Base-by-base conservation (phyloP, 2,797 vertebrate genomes). In the Hypotaenidia philippensis region DNA sequence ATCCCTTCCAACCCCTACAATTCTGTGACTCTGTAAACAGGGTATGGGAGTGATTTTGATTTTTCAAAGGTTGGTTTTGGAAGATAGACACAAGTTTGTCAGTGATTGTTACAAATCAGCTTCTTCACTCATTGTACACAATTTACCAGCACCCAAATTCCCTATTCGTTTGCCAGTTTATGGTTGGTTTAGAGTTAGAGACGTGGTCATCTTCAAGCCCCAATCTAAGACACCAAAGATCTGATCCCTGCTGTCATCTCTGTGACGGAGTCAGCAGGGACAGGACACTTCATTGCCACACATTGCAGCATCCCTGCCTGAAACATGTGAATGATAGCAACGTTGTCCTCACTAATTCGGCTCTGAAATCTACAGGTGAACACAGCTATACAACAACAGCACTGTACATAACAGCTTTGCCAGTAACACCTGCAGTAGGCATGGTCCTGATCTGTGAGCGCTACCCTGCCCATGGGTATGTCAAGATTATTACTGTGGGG, bases 391-490 rank as follows among this genome's bases (percentile, higher is more conserved):
- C 27, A 59, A 6, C 11, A 18, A 5, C 13, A 19, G 5, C 25
- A n/a, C 11, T 53, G 20, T 14, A 14, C 5, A 1, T 6, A 75
- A 36, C 7, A 66, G 10, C 3, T 40, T 34, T 57, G 11, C 25
- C 53, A 19, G 4, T 41, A 31, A 52, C 11, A 50, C 15, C 14
- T 29, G 7, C 15, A 83, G 41, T 17, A 50, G 40, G 29, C 34
- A 25, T 12, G 6, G 20, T 32, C 17, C 9, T 6, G 26, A 21
- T 5, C 5, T 34, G 10, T 16, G 32, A 9, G 20, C 3, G 3
- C 9, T 12, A 61, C 17, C 4, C 17, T 40, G 0, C 6, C 17
- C 22, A 6, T 3, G 2, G 2, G 2, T 32, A 6, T 11, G 12
- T 32, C 41, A 47, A 66, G 17, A 13, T 26, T 1, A 0, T 32